Evolutionary conservation across 2,888 invertebrate genomes (phyloP), one percentile per base, ranked within the genome.

Genomic region (Drosophila pullipes): DNA sequence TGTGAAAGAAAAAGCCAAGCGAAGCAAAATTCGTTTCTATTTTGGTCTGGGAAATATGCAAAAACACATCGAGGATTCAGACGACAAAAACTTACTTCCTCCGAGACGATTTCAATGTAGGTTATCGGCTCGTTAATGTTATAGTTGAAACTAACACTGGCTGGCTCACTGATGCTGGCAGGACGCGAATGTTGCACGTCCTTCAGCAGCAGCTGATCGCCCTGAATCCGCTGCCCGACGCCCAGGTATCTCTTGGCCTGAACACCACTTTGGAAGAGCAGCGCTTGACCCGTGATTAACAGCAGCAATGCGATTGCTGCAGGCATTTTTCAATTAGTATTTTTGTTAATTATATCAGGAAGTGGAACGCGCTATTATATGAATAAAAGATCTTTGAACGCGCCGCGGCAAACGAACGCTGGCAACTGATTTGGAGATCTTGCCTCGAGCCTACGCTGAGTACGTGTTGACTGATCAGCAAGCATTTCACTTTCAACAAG

Each of bases 141-240:
- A 60, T 92, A 92, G 30, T 89, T 87, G 70, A 93, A 93, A 28
- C 72, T 67, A 54, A 93, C 91, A 18, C 78, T 86, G 9, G 90
- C 84, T 57, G 85, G 82, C 37, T 88, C 74, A 16, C 74, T 83
- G 28, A 57, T 39, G 33, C 78, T 74, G 41, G 79, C 79, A 2
- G 87, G 84, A 52, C 89, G 91, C 50, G 91, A 89, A 69, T 87
- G 83, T 28, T 84, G 76, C 50, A 91, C 72, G 79, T 93, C 92
- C 75, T 89, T 91, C n/a, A 92, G 67, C 57, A 93, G 70, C 67
- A 93, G 81, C 58, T 91, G 86, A 83, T 93, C 93, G 1, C 86
- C 88, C 0, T 41, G 31, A 11, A 76, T 41, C 44, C 81, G 82
- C 10, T 68, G 31, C 2, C 90, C 90, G n/a, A 75, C 76, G 37